phyloP scores from a whole-genome alignment of 2,797 vertebrate genomes.

The Cephalopachus bancanus region DNA sequence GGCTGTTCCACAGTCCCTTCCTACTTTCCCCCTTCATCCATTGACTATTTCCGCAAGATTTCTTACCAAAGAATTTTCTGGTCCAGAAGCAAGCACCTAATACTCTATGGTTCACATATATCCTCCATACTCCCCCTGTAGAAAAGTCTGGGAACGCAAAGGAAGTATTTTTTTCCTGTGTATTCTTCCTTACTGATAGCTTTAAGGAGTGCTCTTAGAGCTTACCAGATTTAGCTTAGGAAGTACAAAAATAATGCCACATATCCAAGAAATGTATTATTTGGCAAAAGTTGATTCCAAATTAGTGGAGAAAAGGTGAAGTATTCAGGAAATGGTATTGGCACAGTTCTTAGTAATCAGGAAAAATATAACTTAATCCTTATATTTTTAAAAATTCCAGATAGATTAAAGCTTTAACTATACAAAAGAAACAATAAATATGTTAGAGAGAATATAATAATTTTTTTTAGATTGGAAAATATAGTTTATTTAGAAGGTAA shows the following conservation, averaged over 20 bases:
- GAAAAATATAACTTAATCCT: slow-evolving; percentile 18
- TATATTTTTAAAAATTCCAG: background rate
- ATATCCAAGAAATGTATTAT: background rate
- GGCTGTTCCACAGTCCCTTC: background rate
- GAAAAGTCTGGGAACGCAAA: background rate
- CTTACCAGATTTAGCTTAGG: slow-evolving; percentile 4
- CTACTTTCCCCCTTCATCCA: background rate
- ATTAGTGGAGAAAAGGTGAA: slow-evolving; percentile 10
- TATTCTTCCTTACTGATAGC: background rate
- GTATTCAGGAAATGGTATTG: background rate
- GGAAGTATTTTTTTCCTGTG: background rate
- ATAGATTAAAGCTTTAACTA: background rate
- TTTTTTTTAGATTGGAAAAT: no score
- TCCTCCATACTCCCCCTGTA: background rate
- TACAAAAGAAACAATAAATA: background rate
- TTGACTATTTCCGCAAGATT: background rate
- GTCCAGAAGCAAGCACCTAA: background rate
- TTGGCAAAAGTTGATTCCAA: slow-evolving; percentile 32
- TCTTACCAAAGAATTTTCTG: background rate
- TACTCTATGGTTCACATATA: background rate
- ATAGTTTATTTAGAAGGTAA: no score
- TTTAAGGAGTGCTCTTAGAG: background rate
- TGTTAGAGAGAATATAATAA: background rate
- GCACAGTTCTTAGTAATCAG: background rate
- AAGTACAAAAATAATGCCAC: background rate